These are phyloP conservation scores for Remorina albescens DNA, from an alignment of 2,797 vertebrate genomes.

Conservation along the genomic window DNA sequence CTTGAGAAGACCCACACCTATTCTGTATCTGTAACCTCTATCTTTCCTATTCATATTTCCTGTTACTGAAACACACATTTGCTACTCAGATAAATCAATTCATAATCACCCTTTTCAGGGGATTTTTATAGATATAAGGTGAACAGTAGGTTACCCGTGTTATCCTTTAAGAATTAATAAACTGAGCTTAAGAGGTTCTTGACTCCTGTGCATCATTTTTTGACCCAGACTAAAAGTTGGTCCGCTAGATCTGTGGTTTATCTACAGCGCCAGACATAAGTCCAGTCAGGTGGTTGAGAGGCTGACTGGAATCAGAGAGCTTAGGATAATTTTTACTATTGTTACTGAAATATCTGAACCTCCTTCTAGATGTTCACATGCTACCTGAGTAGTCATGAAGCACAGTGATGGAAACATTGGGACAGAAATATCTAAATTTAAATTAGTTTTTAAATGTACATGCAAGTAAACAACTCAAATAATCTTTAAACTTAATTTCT, in stretches of 20 bases:
- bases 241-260: slow-evolving; percentile 40
- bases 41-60: too few species aligned
- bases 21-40: too few species aligned
- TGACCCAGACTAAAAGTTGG: slow-evolving; percentile 15
- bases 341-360: slow-evolving; percentile 34
- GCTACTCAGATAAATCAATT: not conserved
- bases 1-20: not conserved
- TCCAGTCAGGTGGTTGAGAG: slow-evolving; percentile 56
- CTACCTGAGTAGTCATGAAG: not conserved
- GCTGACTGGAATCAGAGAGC: slow-evolving; percentile 43
- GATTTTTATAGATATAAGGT: not conserved
- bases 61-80: not conserved
- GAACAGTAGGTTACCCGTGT: not conserved
- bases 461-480: not conserved
- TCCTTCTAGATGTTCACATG: slow-evolving; percentile 1
- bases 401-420: not conserved
- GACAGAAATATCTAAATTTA: not conserved
- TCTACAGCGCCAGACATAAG: slow-evolving; percentile 44
- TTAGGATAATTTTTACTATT: slow-evolving; percentile 51
- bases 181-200: not conserved
- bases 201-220: not conserved
- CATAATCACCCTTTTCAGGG: not conserved
- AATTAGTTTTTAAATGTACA: slow-evolving; percentile 1
- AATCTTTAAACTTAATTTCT: not conserved
- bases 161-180: not conserved